Base-by-base conservation (phyloP, 2,113 vertebrate genomes). In the Zosterops pallidus region DNA sequence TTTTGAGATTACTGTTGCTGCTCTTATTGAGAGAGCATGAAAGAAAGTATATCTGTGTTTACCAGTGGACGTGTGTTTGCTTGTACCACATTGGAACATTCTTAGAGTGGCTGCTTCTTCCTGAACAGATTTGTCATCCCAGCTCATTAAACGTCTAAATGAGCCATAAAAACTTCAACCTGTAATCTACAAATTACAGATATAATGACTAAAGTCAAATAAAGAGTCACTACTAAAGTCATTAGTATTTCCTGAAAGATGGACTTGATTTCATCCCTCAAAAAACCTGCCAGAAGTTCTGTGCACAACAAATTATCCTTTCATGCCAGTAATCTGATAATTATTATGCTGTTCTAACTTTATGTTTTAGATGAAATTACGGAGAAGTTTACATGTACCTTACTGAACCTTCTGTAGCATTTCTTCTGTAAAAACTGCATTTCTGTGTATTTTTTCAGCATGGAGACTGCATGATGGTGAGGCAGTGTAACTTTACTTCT, bases 401-500 rank as follows among this genome's bases (percentile, higher is more conserved):
- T 79, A 35, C 28, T 84, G 79, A 67, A 85, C 20, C 17, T 56
- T 83, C 79, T 79, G 25, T 57, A 72, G 33, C 8, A 44, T 42
- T 76, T 71, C n/a, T 94, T 57, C 78, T 79, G 16, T 35, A 35
- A 85, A 85, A 82, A 53, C 9, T 29, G 25, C 63, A 23, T 67
- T 56, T 13, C 83, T 79, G 71, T 90, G 5, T 65, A 23, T 97
- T 83, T 69, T 72, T 96, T 76, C 96, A 99, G 99, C 98, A 99
- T 28, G 99, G 99, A 20, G 98, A 99, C 78, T 99, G 98, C 97
- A 99, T 99, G 98, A 98, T 98, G 80, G 99, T 99, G 21, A 96
- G 98, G 35, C 99, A 99, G 94, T 99, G 99, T 96, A 99, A 99
- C 97, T 99, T 99, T 69, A 99, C 99, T 8, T 99, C 98, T 12